Evolutionary conservation across 2,888 invertebrate genomes (phyloP), one percentile per base, ranked within the genome.

Genomic region (Diarsia dahlii): DNA sequence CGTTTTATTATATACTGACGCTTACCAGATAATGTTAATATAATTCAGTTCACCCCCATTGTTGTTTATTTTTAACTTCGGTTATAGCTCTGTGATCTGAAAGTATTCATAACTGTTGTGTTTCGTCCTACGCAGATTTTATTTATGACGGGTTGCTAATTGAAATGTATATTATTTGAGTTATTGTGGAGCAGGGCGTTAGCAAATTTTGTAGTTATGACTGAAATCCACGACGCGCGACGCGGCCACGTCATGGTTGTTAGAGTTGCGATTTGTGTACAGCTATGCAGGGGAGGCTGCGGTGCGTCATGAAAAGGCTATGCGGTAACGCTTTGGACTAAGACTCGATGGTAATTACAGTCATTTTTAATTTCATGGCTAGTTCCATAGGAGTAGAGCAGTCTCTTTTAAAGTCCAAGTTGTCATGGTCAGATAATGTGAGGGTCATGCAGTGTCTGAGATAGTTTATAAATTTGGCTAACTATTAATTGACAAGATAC

Each of bases 61-160:
- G 50, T 28, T 58, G 60, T 67, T 76, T 71, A 56, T 83, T 82
- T 83, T 80, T 68, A 67, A 50, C 39, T 39, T 60, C 50, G 15
- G n/a, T 69, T 71, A 69, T 71, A 28, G 45, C 62, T 65, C 28
- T n/a, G n/a, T n/a, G n/a, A n/a, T n/a, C n/a, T 54, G 23, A 62
- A 63, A 58, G 48, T 60, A 8, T 70, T 64, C 60, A 62, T 64
- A 63, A 76, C 50, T 56, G 46, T 71, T 76, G 73, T 52, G 66
- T 50, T 4, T 13, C 58, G 56, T 71, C 71, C 68, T 65, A 69
- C 73, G 81, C 76, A 62, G 52, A 34, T 63, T 70, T 48, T 48
- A 45, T 68, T 70, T 56, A 54, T 69, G 20, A 64, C 9, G 18
- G 10, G 54, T 50, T 20, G 69, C 50, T 68, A 69, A 84, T 77